Conservation (phyloP, 2,888 invertebrate species). For the Oithona nana region DNA sequence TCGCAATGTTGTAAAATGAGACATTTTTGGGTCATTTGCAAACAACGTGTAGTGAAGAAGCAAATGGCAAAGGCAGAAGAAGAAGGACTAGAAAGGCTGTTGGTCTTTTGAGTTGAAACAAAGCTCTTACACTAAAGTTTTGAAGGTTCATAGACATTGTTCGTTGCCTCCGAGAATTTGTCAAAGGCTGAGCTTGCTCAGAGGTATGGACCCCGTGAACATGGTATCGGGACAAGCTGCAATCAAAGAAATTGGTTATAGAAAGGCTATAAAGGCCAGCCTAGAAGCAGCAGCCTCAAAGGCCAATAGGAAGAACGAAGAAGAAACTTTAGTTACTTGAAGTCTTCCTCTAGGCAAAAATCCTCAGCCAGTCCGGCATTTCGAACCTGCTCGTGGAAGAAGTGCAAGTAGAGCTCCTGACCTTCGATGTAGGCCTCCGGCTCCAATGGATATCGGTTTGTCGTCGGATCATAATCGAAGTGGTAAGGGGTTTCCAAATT, state of each 20-base stretch:
- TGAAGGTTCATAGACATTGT: not conserved
- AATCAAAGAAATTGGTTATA: not conserved
- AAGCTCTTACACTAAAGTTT: slow-evolving; percentile 1
- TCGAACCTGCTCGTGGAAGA: slow-evolving; percentile 3
- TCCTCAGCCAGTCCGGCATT: not conserved
- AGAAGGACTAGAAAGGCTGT: too few relatives aligned
- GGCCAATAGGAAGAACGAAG: not conserved
- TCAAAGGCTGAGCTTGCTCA: not conserved
- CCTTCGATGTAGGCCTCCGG: slow-evolving; percentile 1
- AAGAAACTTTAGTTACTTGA: not conserved
- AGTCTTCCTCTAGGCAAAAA: not conserved
- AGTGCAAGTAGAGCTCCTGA: slow-evolving; percentile 11
- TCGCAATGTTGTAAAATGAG: too few relatives aligned
- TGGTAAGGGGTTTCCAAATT: not conserved
- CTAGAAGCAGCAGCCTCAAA: too few relatives aligned
- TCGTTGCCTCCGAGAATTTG: not conserved
- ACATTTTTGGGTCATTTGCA: too few relatives aligned
- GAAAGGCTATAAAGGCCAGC: not conserved
- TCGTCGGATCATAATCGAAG: not conserved
- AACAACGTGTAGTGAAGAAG: too few relatives aligned
- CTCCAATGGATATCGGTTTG: not conserved
- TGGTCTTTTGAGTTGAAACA: too few relatives aligned
- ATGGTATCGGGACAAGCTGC: not conserved
- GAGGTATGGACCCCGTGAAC: not conserved
- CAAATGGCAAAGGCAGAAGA: too few relatives aligned